Percentiles rank a stretch among this genome's conserved stretches.
Conservation (phyloP, 2,888 invertebrate genomes). For the Scaptomyza caliginosa region DNA sequence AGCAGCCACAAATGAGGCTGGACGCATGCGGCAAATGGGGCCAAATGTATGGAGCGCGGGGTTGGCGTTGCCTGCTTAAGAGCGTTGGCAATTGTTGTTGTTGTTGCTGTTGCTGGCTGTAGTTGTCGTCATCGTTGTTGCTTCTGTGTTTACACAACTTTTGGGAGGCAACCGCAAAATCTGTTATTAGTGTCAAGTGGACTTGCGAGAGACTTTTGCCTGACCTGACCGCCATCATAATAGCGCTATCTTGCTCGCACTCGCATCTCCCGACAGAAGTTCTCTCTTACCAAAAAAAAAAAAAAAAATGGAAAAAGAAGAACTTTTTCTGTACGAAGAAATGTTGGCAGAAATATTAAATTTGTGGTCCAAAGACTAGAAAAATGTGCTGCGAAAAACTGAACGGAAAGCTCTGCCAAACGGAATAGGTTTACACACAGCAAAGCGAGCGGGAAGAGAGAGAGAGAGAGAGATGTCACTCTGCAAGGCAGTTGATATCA, state of each 20-base stretch:
- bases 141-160: conserved; percentile 69
- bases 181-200: conserved; percentile 78
- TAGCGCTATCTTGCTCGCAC: not conserved
- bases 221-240: conserved; percentile 55
- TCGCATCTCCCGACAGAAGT: not conserved
- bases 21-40: conserved; percentile 17
- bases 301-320: conserved; percentile 22
- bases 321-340: conserved; percentile 31
- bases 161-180: conserved; percentile 71
- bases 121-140: conserved; percentile 17
- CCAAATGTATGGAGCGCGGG: not conserved
- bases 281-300: not conserved
- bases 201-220: conserved; percentile 66
- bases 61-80: not conserved
- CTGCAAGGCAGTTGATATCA: conserved; percentile 28
- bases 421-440: not conserved
- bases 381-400: conserved; percentile 14
- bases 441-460: not conserved
- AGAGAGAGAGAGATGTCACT: not conserved
- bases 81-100: not conserved
- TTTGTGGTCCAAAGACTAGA: conserved; percentile 24
- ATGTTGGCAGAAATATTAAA: conserved; percentile 52
- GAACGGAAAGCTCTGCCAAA: conserved; percentile 2
- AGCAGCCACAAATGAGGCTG: conserved; percentile 61
- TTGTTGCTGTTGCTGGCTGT: not conserved